Base-by-base conservation (phyloP, 2,888 invertebrate genomes). In the Busseola fusca region DNA sequence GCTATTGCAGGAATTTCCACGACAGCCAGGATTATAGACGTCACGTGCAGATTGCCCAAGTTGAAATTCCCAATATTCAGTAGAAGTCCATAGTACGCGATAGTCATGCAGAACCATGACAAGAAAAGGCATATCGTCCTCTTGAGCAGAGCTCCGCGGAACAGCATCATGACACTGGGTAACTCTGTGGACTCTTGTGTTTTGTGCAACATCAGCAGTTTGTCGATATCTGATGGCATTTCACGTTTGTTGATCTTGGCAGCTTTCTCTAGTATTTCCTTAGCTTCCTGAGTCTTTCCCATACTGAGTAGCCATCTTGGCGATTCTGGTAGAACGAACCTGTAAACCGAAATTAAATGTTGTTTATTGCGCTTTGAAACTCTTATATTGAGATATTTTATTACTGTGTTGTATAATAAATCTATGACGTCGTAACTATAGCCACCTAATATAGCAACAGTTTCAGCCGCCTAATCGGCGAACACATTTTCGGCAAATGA, bases 1-100 rank as follows among this genome's bases (percentile, higher is more conserved):
- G 97, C 97, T 83, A 98, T 97, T 30, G 98, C 97, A 52, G 98
- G 98, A 70, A 98, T 96, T 93, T 98, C 98, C 27, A 98, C 97
- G 57, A 97, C 96, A 64, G 98, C 98, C 83, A 97, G 96, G 87
- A 97, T 95, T 82, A 98, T 97, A 85, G 97, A 97, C 77, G 97
- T 97, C 64, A 97, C 90, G 89, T 98, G 98, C 50, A 98, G 94
- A 90, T 97, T 97, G 72, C 98, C 97, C 54, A 97, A 97, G 78
- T 98, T 97, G 80, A 97, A 97, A 67, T 97, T 97, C 80, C 98
- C 95, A 64, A 96, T 96, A 87, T 98, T 98, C 71, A 98, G 92
- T 74, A 97, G 96, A 45, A 98, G 93, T 3, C 98, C 98, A 83
- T 98, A 98, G 90, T 98, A 98, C 1, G 97, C 97, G 63, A 98